A percentile compares a stretch with the other conserved stretches of the same genome.
phyloP scores from a whole-genome alignment of 2,113 vertebrate species.

The Taxidea taxus region DNA sequence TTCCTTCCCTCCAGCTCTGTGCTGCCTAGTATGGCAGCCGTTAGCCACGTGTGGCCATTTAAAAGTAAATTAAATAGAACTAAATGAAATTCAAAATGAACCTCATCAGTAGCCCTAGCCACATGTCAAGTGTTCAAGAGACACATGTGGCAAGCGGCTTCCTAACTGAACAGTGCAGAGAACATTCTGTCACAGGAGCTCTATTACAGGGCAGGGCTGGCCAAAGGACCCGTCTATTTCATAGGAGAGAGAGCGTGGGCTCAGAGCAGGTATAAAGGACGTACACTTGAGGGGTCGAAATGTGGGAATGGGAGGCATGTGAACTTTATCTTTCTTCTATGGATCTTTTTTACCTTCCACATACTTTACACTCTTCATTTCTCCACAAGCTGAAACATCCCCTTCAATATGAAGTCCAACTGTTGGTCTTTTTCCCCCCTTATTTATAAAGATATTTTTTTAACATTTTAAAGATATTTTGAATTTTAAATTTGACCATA shows the following conservation, averaged over 20 bases:
- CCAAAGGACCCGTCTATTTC: not conserved
- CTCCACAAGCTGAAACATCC: not conserved
- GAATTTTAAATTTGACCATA: not conserved
- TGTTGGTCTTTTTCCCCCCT: not conserved
- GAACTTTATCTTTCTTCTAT: not conserved
- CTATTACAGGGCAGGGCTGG: accelerated
- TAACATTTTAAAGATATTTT: not conserved
- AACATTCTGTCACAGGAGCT: not conserved
- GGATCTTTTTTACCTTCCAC: not conserved
- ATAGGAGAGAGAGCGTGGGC: not conserved
- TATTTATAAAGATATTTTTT: too few species aligned
- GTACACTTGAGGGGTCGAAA: not conserved
- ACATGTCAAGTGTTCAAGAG: not conserved
- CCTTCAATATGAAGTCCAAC: not conserved
- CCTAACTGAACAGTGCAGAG: not conserved
- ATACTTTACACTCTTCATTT: not conserved
- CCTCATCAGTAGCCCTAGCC: not conserved
- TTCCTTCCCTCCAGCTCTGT: not conserved
- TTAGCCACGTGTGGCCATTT: not conserved
- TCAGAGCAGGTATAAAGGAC: not conserved
- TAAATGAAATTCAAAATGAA: constrained; percentile 6
- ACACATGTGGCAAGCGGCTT: not conserved
- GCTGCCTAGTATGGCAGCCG: not conserved
- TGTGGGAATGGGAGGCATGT: accelerated
- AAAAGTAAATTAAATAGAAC: not conserved